Base-by-base conservation (phyloP, 2,797 vertebrate genomes). In the Denticeps clupeoides region DNA sequence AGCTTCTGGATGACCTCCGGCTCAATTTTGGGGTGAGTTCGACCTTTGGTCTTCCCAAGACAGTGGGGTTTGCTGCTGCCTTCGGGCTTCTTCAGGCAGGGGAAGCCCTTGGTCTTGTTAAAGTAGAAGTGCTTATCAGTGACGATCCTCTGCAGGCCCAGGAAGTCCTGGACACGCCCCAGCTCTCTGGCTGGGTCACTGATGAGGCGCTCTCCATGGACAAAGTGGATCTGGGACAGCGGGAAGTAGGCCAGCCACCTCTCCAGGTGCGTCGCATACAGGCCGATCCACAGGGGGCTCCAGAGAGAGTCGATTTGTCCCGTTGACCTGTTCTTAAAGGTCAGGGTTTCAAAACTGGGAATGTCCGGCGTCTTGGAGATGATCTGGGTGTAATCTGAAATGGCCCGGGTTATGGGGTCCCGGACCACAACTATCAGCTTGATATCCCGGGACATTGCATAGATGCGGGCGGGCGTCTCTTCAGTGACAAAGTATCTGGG, bases 61-160 rank as follows among this genome's bases (percentile, higher is more conserved):
- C 84, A 87, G 72, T 86, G 85, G 13, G 82, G 84, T 53, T 84
- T 86, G 44, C 84, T 84, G 59, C 82, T 84, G 50, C 84, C 84
- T 61, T 87, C 82, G 0, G 84, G 82, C 53, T 87, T 87, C 68
- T 87, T 87, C 58, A 87, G 63, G 63, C 85, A 87, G 6, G 85
- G 85, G 65, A 87, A 87, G 29, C 85, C 85, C 58, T 87, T 87
- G 0, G 84, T 87, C 62, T 86, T 84, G 71, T 87, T 87, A 58
- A 87, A 87, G 71, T 86, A 87, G 66, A 87, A 87, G 62, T 87
- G 84, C 56, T 87, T 86, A 72, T 87, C 83, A 0, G 83, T 86
- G 51, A 87, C 70, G 27, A 87, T 86, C 59, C 80, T 77, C 74
- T 86, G 80, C 41, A 87, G 74, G 26, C 85, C 84, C 40, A 87